A percentile compares a stretch with the other conserved stretches of the same genome.
phyloP scores from a whole-genome alignment of 2,797 vertebrate species.

The Chiloscyllium punctatum region DNA sequence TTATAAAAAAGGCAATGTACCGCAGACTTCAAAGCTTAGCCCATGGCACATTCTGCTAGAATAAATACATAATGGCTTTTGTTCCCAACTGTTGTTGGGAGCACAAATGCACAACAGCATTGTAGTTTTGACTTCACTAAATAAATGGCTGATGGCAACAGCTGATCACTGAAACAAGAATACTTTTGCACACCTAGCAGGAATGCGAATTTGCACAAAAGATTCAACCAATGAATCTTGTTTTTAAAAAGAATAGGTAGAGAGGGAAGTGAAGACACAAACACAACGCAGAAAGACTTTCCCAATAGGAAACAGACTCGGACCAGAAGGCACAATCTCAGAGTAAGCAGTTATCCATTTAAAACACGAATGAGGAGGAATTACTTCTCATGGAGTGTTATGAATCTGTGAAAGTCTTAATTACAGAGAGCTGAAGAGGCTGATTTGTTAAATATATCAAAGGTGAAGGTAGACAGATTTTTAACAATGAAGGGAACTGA shows the following conservation, averaged over 20 bases:
- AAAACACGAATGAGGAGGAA: too few relatives aligned
- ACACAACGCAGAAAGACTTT: too few relatives aligned
- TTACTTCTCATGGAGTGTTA: too few relatives aligned
- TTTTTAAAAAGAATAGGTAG: background rate
- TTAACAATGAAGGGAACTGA: too few relatives aligned
- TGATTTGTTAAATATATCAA: too few relatives aligned
- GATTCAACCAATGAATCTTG: background rate
- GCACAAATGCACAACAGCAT: background rate
- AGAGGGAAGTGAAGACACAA: background rate
- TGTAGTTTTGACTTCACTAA: constrained; percentile 1
- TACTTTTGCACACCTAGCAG: background rate
- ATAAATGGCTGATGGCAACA: background rate
- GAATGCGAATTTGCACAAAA: background rate
- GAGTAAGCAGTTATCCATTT: too few relatives aligned
- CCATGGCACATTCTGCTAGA: background rate
- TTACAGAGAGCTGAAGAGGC: too few relatives aligned
- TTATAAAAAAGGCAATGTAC: background rate
- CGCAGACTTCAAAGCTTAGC: background rate
- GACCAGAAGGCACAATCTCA: too few relatives aligned
- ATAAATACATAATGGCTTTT: background rate
- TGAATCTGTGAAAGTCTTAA: too few relatives aligned
- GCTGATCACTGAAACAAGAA: background rate
- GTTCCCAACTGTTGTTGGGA: background rate
- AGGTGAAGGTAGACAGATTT: too few relatives aligned
- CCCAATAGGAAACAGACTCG: too few relatives aligned